Percentiles rank a stretch among this genome's conserved stretches.
Evolutionary conservation across 2,888 invertebrate species (phyloP).

Genomic region (Caenorhabditis sp.): DNA sequence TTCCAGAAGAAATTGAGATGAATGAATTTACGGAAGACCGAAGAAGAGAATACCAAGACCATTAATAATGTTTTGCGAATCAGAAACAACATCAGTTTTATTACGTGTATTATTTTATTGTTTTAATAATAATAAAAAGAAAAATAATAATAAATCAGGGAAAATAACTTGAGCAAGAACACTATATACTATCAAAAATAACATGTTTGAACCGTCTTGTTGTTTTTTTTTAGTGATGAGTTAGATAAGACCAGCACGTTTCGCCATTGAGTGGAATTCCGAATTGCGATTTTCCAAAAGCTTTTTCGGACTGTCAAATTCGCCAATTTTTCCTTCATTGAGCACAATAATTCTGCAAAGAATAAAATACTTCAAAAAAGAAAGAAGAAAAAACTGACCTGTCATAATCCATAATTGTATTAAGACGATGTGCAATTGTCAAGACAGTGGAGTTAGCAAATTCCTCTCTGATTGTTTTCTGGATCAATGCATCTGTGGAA

Average conservation of each 20-base stretch:
- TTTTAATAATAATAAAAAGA: background rate
- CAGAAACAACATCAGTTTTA: background rate
- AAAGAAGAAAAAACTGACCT: slow-evolving; percentile 38
- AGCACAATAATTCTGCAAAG: slow-evolving; percentile 72
- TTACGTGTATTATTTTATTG: slow-evolving; percentile 25
- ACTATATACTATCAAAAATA: no score
- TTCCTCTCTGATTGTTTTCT: slow-evolving; percentile 76
- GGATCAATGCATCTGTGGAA: slow-evolving; percentile 75
- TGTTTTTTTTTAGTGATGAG: no score
- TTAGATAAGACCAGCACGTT: slow-evolving; percentile 65
- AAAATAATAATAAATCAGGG: background rate
- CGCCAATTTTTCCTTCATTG: slow-evolving; percentile 72
- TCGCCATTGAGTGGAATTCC: slow-evolving; percentile 72
- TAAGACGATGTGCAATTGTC: slow-evolving; percentile 90
- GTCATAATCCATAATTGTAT: slow-evolving; percentile 89
- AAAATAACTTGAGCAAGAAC: slow-evolving; percentile 1
- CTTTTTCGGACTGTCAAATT: slow-evolving; percentile 71
- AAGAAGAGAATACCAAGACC: slow-evolving; percentile 21
- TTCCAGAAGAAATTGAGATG: slow-evolving; percentile 54
- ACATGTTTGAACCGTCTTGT: background rate
- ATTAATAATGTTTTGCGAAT: background rate
- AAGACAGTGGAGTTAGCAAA: slow-evolving; percentile 87
- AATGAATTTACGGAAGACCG: slow-evolving; percentile 29
- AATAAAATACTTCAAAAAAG: no score
- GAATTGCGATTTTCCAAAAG: slow-evolving; percentile 69